Evolutionary conservation across 2,797 vertebrate genomes (phyloP), one percentile per base, ranked within the genome.

Genomic region (Okamejei kenojei): DNA sequence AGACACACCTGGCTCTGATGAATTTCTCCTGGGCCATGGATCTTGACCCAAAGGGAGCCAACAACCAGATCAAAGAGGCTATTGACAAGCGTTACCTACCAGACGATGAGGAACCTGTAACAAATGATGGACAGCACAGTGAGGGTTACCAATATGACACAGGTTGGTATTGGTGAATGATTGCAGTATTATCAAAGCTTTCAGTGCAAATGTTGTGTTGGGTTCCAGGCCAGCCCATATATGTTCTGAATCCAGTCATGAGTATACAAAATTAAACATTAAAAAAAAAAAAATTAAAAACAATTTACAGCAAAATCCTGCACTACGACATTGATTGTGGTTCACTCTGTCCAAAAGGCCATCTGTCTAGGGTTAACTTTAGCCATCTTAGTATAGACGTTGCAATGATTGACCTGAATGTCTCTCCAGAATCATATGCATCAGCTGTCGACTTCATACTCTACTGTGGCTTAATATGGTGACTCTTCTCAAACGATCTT

Each of bases 1-100:
- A 99, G 93, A 99, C 98, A 17, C 99, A 99, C 93, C 95, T 99
- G 95, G 99, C 99, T 93, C 96, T 99, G 71, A 99, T 99, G 99
- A 99, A 99, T 96, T 99, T 99, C 96, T 99, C 98, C 32, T 99
- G 99, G 99, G 99, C 99, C 0, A 99, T 99, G 99, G 99, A 99
- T 94, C 96, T 99, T 95, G 99, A 99, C 94, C 99, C 99, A 93
- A 99, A 99, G 97, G 99, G 99, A 96, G 99, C 98, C 93, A 99
- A 99, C 95, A 99, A 99, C 96, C 99, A 99, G 97, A 99, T 99
- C 95, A 99, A 99, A 97, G 99, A 99, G 96, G 98, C 99, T 95
- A 99, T 99, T 63, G 99, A 99, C 93, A 99, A 99, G 93, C 96
- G 98, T 93, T 99, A 99, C 95, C 97, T 99, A 94, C 99, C 99